Percentiles rank a stretch among this genome's conserved stretches.
These are phyloP conservation scores for Onchidella celtica DNA, from an alignment of 2,888 invertebrate genomes.

Conservation along the genomic window DNA sequence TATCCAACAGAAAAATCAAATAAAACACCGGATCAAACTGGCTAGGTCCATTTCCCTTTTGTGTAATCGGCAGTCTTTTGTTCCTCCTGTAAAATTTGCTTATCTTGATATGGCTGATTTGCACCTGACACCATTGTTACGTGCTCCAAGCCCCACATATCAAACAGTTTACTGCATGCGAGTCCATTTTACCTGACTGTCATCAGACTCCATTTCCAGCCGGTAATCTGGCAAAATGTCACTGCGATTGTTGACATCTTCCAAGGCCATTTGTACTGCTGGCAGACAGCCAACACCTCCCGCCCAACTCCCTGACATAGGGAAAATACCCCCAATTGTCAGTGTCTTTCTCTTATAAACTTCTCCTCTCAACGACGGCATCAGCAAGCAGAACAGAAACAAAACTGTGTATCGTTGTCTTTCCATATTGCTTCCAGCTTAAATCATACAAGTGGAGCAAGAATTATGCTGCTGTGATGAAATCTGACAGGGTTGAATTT, in stretches of 20 bases:
- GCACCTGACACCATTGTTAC: too few relatives aligned
- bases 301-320: slow-evolving; percentile 98
- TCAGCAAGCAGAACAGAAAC: background rate
- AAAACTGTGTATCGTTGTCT: background rate
- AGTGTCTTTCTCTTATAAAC: slow-evolving; percentile 66
- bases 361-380: background rate
- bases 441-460: too few relatives aligned
- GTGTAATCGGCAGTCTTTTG: too few relatives aligned
- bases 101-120: too few relatives aligned
- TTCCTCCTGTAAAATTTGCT: too few relatives aligned
- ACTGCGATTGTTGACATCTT: slow-evolving; percentile 94
- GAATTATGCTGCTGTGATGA: too few relatives aligned
- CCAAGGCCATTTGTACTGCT: slow-evolving; percentile 96
- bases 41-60: too few relatives aligned
- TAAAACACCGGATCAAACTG: too few relatives aligned
- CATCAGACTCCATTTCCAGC: slow-evolving; percentile 94
- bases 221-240: slow-evolving; percentile 95
- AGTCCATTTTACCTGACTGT: slow-evolving; percentile 91
- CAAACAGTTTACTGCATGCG: too few relatives aligned
- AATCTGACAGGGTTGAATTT: too few relatives aligned
- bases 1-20: too few relatives aligned
- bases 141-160: too few relatives aligned
- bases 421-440: background rate
- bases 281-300: slow-evolving; percentile 99
- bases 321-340: slow-evolving; percentile 93